Conservation (phyloP, 1,140 invertebrate species). For the Chrysopa pallens region DNA sequence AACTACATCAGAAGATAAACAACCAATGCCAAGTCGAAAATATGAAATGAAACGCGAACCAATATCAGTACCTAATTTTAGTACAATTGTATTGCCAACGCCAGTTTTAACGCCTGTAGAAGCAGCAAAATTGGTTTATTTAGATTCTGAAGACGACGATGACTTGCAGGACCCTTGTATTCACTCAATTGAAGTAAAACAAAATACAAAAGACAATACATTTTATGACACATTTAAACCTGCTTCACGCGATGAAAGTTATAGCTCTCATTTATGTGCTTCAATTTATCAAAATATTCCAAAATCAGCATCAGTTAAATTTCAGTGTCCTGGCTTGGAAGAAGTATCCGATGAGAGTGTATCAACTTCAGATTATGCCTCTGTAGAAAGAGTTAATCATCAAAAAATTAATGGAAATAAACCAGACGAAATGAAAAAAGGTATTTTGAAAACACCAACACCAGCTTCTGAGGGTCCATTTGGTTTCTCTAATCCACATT, state of each 20-base stretch:
- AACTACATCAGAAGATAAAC: slow-evolving; percentile 9
- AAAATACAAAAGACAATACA: slow-evolving; percentile 9
- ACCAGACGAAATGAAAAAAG: slow-evolving; percentile 20
- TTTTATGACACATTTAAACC: slow-evolving; percentile 30
- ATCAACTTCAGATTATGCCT: slow-evolving; percentile 59
- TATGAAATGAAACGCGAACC: slow-evolving; percentile 43
- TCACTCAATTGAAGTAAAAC: slow-evolving; percentile 8
- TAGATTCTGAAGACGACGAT: slow-evolving; percentile 49
- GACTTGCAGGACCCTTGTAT: slow-evolving; percentile 15
- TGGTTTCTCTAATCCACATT: slow-evolving; percentile 57
- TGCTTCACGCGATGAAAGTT: slow-evolving; percentile 30
- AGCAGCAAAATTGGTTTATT: slow-evolving; percentile 46
- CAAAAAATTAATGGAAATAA: slow-evolving; percentile 29
- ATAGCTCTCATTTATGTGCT: slow-evolving; percentile 35
- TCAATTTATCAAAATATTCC: slow-evolving; percentile 36
- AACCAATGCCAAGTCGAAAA: slow-evolving; percentile 10
- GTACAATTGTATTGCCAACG: slow-evolving; percentile 38
- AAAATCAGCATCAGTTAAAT: slow-evolving; percentile 42
- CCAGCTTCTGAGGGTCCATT: slow-evolving; percentile 24
- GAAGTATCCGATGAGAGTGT: slow-evolving; percentile 39
- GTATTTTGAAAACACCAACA: slow-evolving; percentile 4
- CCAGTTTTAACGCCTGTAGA: slow-evolving; percentile 48
- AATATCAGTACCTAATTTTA: slow-evolving; percentile 59
- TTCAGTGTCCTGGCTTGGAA: slow-evolving; percentile 28
- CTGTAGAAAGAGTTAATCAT: slow-evolving; percentile 44